Evolutionary conservation across 2,797 vertebrate genomes (phyloP), one percentile per base, ranked within the genome.

Genomic region (Heliangelus exortis): DNA sequence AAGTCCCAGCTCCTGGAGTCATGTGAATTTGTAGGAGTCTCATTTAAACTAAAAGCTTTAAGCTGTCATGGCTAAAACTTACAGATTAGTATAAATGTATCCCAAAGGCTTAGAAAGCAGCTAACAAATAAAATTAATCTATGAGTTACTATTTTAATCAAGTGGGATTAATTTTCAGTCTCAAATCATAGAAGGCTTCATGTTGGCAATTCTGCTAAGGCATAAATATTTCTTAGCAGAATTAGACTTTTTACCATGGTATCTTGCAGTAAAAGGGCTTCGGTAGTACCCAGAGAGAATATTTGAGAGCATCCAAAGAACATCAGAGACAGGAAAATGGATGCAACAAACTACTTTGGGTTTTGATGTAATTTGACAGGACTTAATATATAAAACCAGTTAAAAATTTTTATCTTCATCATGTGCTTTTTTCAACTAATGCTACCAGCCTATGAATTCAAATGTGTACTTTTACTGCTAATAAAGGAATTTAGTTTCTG

Each of bases 101-200:
- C 22, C 58, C 51, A 84, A 59, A 93, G 79, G 20, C 69, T 92
- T 91, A 68, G 82, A 87, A 82, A 90, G 54, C 39, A 82, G 65
- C 50, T 80, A 73, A 74, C 47, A 68, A 55, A 55, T 55, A n/a
- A 84, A 90, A 91, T 69, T 25, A 78, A 81, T 62, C 76, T 78
- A 1, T 20, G 62, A 81, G 47, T 87, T 94, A 62, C 51, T 89
- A 21, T 94, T 92, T 93, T 92, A 92, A 83, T 95, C 58, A 86
- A 66, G 77, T 50, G n/a, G 39, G 51, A 73, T 96, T 92, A 59
- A 69, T 90, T 81, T 93, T 86, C 45, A 69, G 28, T 66, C 69
- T 65, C 41, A 82, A 90, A 29, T 72, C 47, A 12, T 17, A 22
- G 86, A 90, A 89, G 54, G 47, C 43, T 77, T 90, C 41, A 19